Evolutionary conservation across 2,797 vertebrate species (phyloP).

Genomic region (Thunnus albacares): DNA sequence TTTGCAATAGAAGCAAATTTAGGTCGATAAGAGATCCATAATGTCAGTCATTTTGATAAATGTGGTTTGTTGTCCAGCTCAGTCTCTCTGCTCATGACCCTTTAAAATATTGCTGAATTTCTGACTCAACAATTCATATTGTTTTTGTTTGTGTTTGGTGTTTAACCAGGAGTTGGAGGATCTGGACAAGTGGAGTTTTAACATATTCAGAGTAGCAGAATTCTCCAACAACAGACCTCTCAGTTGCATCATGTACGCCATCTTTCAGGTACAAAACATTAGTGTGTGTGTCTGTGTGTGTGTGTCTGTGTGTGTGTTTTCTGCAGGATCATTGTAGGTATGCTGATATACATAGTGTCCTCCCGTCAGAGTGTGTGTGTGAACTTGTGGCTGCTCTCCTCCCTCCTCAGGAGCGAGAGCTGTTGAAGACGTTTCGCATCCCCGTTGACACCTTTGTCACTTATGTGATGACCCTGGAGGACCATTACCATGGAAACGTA

Average conservation of each 20-base stretch:
- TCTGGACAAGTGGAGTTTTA: conserved; percentile 92
- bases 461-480: conserved; percentile 96
- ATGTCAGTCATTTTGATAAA: neutral
- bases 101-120: neutral
- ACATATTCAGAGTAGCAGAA: conserved; percentile 91
- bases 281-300: neutral
- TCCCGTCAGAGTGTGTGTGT: conserved; percentile 20
- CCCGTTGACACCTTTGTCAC: conserved; percentile 93
- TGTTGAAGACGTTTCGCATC: conserved; percentile 95
- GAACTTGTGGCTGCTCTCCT: conserved; percentile 27
- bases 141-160: conserved; percentile 29
- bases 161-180: conserved; percentile 89
- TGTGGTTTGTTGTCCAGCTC: neutral
- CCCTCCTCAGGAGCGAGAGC: conserved; percentile 89
- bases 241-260: conserved; percentile 91
- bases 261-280: conserved; percentile 88
- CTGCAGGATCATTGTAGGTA: neutral
- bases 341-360: neutral
- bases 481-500: conserved; percentile 95
- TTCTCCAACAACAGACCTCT: conserved; percentile 91
- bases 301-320: neutral
- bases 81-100: neutral
- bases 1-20: too few species aligned
- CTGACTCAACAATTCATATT: neutral
- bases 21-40: neutral